Base-by-base conservation (phyloP, 2,888 invertebrate species). In the Pedicia rivosa region DNA sequence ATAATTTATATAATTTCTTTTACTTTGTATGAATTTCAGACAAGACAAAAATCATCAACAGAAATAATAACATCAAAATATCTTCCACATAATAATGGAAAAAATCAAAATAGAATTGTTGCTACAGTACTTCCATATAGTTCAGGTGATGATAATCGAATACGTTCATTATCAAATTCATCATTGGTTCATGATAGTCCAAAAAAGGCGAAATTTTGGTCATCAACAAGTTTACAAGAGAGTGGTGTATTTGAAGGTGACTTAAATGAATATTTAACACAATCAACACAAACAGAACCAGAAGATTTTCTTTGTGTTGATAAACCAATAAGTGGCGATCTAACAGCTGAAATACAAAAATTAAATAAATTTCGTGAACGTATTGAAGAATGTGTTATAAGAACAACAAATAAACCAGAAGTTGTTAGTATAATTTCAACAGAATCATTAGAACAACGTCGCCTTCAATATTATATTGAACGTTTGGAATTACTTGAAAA, bases 221-320 rank as follows among this genome's bases (percentile, higher is more conserved):
- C 56, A 37, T 52, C 54, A 44, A 70, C 64, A 48, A 63, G 73
- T 48, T 61, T 79, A 19, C 78, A 78, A 50, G 79, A 79, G 50
- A 78, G 78, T 48, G 79, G 79, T 17, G 78, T 79, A 45, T 79
- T 78, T 49, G 78, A 76, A 49, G 74, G 65, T 31, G 67, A 46
- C 32, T 12, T 16, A 16, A 31, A 15, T 9, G 39, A 40, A 19
- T 38, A 16, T 16, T 25, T 22, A 10, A 25, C 40, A 4, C 40
- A 43, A 28, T 38, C 16, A 2, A 70, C 70, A 41, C 70, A 72
- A 53, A 72, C 70, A 36, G 72, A 72, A 38, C 63, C 63, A 25
- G 69, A 68, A 48, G 70, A 70, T 41, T 48, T 49, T 27, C 9
- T 15, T n/a, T 27, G 22, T n/a, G 60, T 54, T 47, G 63, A 64